Evolutionary conservation across 2,113 vertebrate genomes (phyloP).

Genomic region (Urocynchramus pylzowi): DNA sequence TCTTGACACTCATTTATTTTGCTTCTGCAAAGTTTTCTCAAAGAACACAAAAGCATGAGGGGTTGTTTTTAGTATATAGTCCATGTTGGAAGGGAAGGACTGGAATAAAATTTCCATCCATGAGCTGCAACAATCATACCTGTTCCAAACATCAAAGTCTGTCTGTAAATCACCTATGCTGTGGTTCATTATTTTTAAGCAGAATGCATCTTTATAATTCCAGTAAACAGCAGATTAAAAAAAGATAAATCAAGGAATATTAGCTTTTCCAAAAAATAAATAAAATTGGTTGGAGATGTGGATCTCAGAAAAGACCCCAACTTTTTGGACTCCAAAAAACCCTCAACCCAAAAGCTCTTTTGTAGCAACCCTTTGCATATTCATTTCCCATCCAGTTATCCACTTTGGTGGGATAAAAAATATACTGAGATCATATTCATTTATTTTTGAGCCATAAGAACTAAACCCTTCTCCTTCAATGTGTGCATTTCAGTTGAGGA

Average conservation of each 20-base stretch:
- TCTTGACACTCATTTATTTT: background rate
- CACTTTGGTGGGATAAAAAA: background rate
- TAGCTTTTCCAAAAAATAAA: background rate
- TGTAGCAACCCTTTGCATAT: background rate
- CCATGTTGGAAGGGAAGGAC: background rate
- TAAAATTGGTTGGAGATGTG: background rate
- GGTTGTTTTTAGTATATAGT: background rate
- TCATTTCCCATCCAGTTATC: background rate
- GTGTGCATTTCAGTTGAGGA: background rate
- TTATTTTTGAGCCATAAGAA: background rate
- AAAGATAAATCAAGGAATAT: background rate
- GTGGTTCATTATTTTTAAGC: background rate
- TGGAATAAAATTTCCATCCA: background rate
- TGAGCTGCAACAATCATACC: background rate
- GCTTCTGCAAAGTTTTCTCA: background rate
- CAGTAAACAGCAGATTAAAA: background rate
- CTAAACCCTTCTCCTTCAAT: background rate
- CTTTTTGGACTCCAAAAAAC: background rate
- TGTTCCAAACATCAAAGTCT: background rate
- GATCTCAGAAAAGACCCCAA: background rate
- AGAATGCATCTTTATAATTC: background rate
- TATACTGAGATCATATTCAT: background rate
- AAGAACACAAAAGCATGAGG: background rate
- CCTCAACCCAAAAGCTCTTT: background rate
- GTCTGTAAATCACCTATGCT: background rate